phyloP scores from a whole-genome alignment of 2,797 vertebrate species.

The Triplophysa yarkandensis region DNA sequence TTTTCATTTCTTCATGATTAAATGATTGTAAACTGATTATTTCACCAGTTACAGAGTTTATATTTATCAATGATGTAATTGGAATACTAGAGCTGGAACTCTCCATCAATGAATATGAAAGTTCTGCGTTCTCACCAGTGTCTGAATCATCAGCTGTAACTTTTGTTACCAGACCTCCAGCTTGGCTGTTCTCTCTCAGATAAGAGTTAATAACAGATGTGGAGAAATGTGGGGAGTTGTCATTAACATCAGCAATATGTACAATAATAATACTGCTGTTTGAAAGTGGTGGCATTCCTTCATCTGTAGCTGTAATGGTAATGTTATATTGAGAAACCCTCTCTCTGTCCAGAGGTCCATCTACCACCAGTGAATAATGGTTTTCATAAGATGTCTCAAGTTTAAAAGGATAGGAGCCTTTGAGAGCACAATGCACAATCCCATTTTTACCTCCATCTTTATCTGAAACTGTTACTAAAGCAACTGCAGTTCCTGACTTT shows the following conservation, averaged over 20 bases:
- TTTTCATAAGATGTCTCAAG: conserved; percentile 56
- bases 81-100: conserved; percentile 27
- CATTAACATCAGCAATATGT: conserved; percentile 61
- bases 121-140: conserved; percentile 58
- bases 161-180: conserved; percentile 69
- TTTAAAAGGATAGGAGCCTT: conserved; percentile 51
- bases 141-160: conserved; percentile 77
- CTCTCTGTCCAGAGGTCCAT: conserved; percentile 59
- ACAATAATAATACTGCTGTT: conserved; percentile 49
- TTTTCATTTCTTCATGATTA: conserved; percentile 56
- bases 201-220: conserved; percentile 67
- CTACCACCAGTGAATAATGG: conserved; percentile 61
- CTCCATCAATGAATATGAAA: conserved; percentile 62
- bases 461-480: conserved; percentile 78
- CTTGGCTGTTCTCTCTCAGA: conserved; percentile 77
- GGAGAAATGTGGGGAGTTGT: conserved; percentile 76
- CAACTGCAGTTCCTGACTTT: conserved; percentile 70
- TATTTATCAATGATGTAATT: conserved; percentile 52
- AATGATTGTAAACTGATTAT: conserved; percentile 59
- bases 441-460: conserved; percentile 76
- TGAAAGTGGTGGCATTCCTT: conserved; percentile 65
- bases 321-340: conserved; percentile 61
- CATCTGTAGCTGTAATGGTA: conserved; percentile 72
- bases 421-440: conserved; percentile 56
- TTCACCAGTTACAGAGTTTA: conserved; percentile 59